Evolutionary conservation across 2,797 vertebrate genomes (phyloP).

Genomic region (Danio albolineatus): DNA sequence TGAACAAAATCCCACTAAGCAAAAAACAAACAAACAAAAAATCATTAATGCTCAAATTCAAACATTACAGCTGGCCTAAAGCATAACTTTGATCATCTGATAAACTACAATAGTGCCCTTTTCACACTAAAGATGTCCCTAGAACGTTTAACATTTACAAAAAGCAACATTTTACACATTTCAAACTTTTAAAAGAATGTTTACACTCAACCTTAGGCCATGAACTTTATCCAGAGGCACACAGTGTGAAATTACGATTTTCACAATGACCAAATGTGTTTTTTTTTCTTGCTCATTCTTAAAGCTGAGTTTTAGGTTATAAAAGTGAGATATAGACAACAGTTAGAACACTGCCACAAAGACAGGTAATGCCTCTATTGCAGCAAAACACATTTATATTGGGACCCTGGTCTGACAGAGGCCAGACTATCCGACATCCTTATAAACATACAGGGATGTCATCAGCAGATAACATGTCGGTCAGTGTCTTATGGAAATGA

Average conservation of each 20-base stretch:
- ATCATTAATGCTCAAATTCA: not conserved
- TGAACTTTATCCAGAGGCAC: not conserved
- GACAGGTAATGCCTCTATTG: not conserved
- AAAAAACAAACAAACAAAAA: too few relatives aligned
- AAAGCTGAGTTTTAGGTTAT: too few relatives aligned
- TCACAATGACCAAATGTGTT: not conserved
- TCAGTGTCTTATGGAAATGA: not conserved
- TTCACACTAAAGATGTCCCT: not conserved
- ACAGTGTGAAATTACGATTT: not conserved
- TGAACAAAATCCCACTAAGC: too few relatives aligned
- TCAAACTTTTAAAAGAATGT: too few relatives aligned
- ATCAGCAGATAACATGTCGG: not conserved
- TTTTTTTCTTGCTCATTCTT: too few relatives aligned
- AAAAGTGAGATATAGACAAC: not conserved
- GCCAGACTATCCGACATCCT: conserved; percentile 3
- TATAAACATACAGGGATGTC: not conserved
- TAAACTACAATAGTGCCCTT: not conserved
- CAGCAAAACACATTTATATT: not conserved
- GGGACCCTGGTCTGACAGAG: not conserved
- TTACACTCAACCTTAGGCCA: not conserved
- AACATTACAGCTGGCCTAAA: not conserved
- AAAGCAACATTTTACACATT: not conserved
- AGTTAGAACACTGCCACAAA: not conserved
- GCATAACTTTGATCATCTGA: conserved; percentile 4
- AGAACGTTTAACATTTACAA: too few relatives aligned